Base-by-base conservation (phyloP, 2,888 invertebrate species). In the Dioctria rufipes region DNA sequence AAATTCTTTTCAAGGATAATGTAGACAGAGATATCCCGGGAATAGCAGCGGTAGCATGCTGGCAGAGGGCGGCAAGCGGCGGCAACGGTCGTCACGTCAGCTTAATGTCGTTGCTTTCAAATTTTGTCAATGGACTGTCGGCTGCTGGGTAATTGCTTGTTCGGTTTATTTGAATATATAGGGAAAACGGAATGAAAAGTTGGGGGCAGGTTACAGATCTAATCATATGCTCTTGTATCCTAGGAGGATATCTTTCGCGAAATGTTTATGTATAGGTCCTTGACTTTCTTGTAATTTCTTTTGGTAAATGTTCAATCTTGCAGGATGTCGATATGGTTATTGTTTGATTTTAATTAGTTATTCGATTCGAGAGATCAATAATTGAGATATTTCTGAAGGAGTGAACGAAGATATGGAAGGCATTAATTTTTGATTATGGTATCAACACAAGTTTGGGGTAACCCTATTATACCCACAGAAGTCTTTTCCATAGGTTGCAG, bases 1-100 rank as follows among this genome's bases (percentile, higher is more conserved):
- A 75, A 75, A 75, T 61, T 61, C 43, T 13, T 46, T 46, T 61
- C 75, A 75, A 66, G 66, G 66, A 66, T 42, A 46, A 40, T 6
- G n/a, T 37, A 6, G 60, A 8, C 4, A 5, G 37, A 61, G 61
- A 13, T 25, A 4, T 25, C 40, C 25, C 25, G 25, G 25, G 25
- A 25, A 25, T 25, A 25, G 25, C 2, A 25, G 25, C 25, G 25
- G 25, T 25, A 25, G 25, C 25, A 25, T 25, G 25, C 2, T 25
- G 25, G 0, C 25, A 25, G 25, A 0, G 25, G 25, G 25, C 25
- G 25, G 25, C 25, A 25, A n/a, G n/a, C n/a, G 25, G 25, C 25
- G 25, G 25, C 25, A 25, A 25, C 25, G 25, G 25, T 25, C 25
- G 25, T 40, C n/a, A 13, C 73, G 54, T n/a, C 39, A 37, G 39